Evolutionary conservation across 2,113 vertebrate species (phyloP).

Genomic region (Oreamnos americanus): DNA sequence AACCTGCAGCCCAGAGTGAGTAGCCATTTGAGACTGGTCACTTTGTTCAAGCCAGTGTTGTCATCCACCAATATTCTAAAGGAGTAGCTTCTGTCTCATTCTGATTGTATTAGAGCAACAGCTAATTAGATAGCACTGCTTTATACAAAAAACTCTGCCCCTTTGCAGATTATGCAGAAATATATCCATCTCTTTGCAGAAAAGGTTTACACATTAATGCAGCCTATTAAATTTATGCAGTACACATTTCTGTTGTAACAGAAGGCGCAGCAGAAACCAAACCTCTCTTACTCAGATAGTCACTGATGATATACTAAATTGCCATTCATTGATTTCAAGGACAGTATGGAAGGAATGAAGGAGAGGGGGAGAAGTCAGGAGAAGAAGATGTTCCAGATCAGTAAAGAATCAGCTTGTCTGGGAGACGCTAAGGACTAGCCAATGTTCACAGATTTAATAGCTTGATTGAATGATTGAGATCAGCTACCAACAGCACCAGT

Average conservation of each 20-base stretch:
- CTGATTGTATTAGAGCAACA: constrained; percentile 25
- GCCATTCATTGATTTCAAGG: constrained; percentile 68
- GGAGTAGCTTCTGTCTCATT: constrained; percentile 40
- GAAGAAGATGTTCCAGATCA: constrained; percentile 37
- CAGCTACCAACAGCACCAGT: constrained; percentile 17
- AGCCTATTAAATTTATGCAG: constrained; percentile 61
- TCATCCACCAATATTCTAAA: constrained; percentile 51
- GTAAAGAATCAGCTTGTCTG: constrained; percentile 46
- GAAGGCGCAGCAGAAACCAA: constrained; percentile 53
- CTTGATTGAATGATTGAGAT: constrained; percentile 45
- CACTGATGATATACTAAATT: constrained; percentile 46
- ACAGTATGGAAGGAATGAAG: constrained; percentile 29
- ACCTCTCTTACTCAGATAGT: constrained; percentile 56
- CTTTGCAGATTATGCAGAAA: constrained; percentile 33
- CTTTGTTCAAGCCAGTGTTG: constrained; percentile 59
- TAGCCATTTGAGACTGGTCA: constrained; percentile 70
- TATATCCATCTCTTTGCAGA: not conserved
- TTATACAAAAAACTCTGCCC: constrained; percentile 5
- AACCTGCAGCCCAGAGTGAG: constrained; percentile 65
- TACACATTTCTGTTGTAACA: constrained; percentile 57
- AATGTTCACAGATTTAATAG: constrained; percentile 50
- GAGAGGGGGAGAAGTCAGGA: not conserved
- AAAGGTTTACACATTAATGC: constrained; percentile 46
- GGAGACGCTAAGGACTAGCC: constrained; percentile 30
- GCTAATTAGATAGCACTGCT: constrained; percentile 25